These are phyloP conservation scores for Halictus rubicundus DNA, from an alignment of 1,140 invertebrate genomes.

Conservation along the genomic window DNA sequence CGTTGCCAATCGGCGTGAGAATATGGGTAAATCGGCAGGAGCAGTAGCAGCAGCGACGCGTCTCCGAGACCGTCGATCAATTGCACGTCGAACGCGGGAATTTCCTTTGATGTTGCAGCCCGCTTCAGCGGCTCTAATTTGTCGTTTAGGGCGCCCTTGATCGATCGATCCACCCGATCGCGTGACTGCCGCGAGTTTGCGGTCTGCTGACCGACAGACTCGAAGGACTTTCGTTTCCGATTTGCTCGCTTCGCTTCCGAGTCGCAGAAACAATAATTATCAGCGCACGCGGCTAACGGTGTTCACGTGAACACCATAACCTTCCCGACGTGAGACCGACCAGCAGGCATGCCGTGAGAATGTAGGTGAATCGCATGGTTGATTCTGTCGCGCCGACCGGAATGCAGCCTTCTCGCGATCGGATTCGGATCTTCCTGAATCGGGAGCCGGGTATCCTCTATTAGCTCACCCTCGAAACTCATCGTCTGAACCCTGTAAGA, in stretches of 20 bases:
- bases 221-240: constrained; percentile 35
- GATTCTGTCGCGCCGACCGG: constrained; percentile 47
- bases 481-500: too few species aligned
- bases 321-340: constrained; percentile 39
- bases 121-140: not conserved
- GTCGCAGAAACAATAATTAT: constrained; percentile 28
- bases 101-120: not conserved
- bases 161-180: not conserved
- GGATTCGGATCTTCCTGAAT: not conserved
- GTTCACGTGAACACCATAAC: constrained; percentile 32
- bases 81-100: not conserved
- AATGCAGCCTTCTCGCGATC: constrained; percentile 56
- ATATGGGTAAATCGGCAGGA: not conserved
- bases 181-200: not conserved
- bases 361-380: constrained; percentile 70
- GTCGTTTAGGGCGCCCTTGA: not conserved
- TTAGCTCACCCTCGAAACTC: not conserved
- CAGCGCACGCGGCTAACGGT: constrained; percentile 47
- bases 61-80: not conserved
- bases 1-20: not conserved
- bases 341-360: constrained; percentile 64
- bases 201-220: not conserved
- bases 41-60: not conserved
- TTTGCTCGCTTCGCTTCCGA: not conserved
- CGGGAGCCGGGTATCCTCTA: not conserved